Evolutionary conservation across 2,888 invertebrate genomes (phyloP), one percentile per base, ranked within the genome.

Genomic region (Drosophila incognita): DNA sequence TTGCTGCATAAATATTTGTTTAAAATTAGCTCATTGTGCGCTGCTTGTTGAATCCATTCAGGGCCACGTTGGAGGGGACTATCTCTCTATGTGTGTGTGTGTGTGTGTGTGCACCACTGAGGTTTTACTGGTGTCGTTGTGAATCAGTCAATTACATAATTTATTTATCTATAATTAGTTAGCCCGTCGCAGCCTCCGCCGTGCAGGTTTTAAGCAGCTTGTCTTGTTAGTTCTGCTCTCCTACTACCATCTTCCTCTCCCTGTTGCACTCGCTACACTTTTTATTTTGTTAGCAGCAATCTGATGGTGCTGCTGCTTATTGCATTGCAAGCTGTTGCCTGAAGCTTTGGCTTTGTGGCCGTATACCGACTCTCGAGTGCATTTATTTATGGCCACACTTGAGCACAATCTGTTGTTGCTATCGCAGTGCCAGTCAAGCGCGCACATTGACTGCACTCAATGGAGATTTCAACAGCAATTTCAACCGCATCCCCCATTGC

Each of bases 1-100:
- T 85, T 85, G 85, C 90, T 89, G 88, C 88, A 87, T 87, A 87
- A 85, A 85, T 89, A 85, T 85, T 85, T 79, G 90, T 77, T 76
- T 80, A 79, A 89, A 85, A 85, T 85, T 89, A 89, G 90, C 90
- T 82, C 88, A 89, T 84, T 84, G 90, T 82, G 72, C 82, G 65
- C 69, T 53, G 66, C 53, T 66, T 54, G 36, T 27, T 59, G 62
- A 42, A 68, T 13, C 31, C 24, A 49, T 58, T 57, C 63, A 38
- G 15, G 21, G 27, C 21, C 8, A 58, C 29, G n/a, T 35, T 35
- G n/a, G 27, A 54, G 21, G 38, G 53, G 67, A 35, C 21, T 8
- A 35, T 48, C 4, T 31, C 13, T 15, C 24, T 13, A 0, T 52
- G 21, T 36, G 29, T 40, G 3, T 53, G 33, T 27, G 27, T 36